Percentiles rank a stretch among this genome's conserved stretches.
These are phyloP conservation scores for Monodelphis domestica DNA, from an alignment of 2,797 vertebrate genomes.

Conservation along the genomic window DNA sequence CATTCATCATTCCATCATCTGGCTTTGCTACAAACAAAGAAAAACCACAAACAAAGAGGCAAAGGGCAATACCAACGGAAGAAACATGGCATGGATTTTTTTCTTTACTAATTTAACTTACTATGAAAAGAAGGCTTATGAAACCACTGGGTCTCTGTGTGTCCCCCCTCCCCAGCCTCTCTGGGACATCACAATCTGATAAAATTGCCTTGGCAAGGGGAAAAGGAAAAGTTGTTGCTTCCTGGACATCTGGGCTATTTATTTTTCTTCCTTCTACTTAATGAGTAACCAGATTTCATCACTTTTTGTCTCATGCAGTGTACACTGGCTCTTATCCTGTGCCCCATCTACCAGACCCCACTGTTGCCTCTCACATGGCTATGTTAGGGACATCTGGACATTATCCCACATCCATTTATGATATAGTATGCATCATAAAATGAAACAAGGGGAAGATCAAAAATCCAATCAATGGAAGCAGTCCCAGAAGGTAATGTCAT, in stretches of 20 bases:
- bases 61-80: background rate
- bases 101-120: background rate
- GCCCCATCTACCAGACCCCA: conserved; percentile 22
- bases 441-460: background rate
- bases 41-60: conserved; percentile 36
- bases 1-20: background rate
- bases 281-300: conserved; percentile 48
- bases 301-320: background rate
- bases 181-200: background rate
- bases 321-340: conserved; percentile 9
- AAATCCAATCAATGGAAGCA: background rate
- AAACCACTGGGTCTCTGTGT: background rate
- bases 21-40: conserved; percentile 23
- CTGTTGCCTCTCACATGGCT: background rate
- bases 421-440: conserved; percentile 2
- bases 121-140: conserved; percentile 22
- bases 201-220: conserved; percentile 13
- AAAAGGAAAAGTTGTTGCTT: conserved; percentile 34
- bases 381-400: conserved; percentile 37
- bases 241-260: conserved; percentile 47
- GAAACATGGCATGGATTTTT: background rate
- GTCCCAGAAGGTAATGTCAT: background rate
- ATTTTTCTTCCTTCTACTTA: conserved; percentile 36
- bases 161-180: background rate
- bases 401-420: conserved; percentile 47